These are phyloP conservation scores for Clunio marinus DNA, from an alignment of 2,888 invertebrate species.

Conservation along the genomic window DNA sequence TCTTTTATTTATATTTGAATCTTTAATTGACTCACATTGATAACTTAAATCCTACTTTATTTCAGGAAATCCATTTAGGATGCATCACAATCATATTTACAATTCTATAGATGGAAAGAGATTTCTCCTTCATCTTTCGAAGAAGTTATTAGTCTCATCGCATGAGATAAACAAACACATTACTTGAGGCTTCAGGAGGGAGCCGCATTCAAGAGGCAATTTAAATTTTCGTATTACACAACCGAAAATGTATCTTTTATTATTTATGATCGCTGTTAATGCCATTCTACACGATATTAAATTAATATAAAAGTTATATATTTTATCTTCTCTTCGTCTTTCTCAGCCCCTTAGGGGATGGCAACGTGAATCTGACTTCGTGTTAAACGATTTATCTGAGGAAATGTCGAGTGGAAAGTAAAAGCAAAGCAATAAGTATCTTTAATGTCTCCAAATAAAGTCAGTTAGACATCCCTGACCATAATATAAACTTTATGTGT, in stretches of 20 bases:
- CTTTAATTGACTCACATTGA: no score
- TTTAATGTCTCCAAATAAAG: no score
- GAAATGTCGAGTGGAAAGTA: not conserved
- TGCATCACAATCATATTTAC: no score
- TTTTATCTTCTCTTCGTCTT: constrained; percentile 1
- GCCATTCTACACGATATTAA: constrained; percentile 28
- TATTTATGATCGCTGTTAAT: constrained; percentile 31
- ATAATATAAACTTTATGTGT: constrained; percentile 35
- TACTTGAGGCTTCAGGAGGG: not conserved
- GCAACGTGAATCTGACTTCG: not conserved
- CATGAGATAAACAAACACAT: constrained; percentile 6
- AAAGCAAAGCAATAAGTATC: not conserved
- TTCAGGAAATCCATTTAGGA: no score
- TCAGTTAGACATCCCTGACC: constrained; percentile 18
- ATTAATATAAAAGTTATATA: constrained; percentile 26
- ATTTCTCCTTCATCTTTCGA: no score
- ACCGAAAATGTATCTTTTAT: constrained; percentile 16
- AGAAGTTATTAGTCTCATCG: not conserved
- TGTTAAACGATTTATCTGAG: constrained; percentile 7
- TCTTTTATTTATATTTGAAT: no score
- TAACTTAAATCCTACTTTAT: no score
- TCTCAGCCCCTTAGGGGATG: not conserved
- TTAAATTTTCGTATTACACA: not conserved
- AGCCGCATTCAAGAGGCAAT: constrained; percentile 2
- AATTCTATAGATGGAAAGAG: no score